Evolutionary conservation across 2,797 vertebrate species (phyloP), one percentile per base, ranked within the genome.

Genomic region (Enteromius anoplus): DNA sequence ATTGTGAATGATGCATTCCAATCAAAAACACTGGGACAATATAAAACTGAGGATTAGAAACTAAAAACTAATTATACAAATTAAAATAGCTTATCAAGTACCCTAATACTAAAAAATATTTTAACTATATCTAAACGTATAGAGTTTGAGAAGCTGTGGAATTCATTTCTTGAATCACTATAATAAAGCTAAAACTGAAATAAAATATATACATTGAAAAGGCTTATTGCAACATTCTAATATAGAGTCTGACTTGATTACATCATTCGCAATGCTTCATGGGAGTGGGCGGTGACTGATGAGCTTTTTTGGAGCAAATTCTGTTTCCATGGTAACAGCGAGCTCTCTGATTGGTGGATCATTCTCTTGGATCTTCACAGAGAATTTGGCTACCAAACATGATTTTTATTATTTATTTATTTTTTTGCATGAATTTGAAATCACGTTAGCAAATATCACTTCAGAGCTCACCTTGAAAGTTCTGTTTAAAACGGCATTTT

Each of bases 201-300:
- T 17, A 17, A 70, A 26, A 70, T 32, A 49, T 29, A 19, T 40
- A n/a, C 0, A n/a, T 53, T 58, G 3, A 21, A 53, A 47, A 40
- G 21, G 51, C 58, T 55, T 40, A 55, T 3, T 72, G 47, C 5
- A 26, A 40, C 14, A 58, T 73, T 73, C 29, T 12, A 42, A 53
- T 17, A 45, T 37, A 10, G 0, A 80, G 34, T 55, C 14, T n/a
- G 78, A 45, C 23, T 45, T 40, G n/a, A 80, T 80, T 60, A 80
- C 37, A 80, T 80, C 66, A 60, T 70, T 29, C 37, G 66, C 78
- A 71, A 32, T 71, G 78, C 78, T 58, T 80, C 68, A 80, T 58
- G 66, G 42, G 45, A 81, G 42, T 26, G 42, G 58, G 58, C 32
- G 58, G 40, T 34, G 21, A 53, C 76, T 66, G 29, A 64, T 51